phyloP scores from a whole-genome alignment of 2,113 vertebrate genomes.

The Rutilus rutilus region DNA sequence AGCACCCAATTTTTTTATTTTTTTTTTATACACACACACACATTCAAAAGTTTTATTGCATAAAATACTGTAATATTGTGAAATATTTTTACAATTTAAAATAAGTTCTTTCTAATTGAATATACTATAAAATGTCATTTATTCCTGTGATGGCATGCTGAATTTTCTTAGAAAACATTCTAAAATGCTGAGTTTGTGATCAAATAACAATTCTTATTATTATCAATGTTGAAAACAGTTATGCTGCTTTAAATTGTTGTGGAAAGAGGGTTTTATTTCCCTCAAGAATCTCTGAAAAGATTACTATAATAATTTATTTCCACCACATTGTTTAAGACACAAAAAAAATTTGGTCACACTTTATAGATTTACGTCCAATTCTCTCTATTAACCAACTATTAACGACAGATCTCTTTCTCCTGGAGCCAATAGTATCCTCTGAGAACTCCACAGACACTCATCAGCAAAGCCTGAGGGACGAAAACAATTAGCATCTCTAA shows the following conservation, averaged over 20 bases:
- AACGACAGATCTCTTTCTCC: too few relatives aligned
- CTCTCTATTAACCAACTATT: too few relatives aligned
- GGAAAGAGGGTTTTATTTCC: neutral
- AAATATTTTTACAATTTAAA: neutral
- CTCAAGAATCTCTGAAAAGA: neutral
- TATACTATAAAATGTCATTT: neutral
- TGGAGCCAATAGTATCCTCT: too few relatives aligned
- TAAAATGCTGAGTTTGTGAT: neutral
- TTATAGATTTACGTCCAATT: too few relatives aligned
- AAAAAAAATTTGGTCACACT: too few relatives aligned
- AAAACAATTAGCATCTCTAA: conserved; percentile 79
- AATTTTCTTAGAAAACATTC: neutral
- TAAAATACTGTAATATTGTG: neutral
- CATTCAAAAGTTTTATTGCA: neutral
- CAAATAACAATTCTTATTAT: neutral
- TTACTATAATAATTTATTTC: too few relatives aligned
- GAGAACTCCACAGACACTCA: conserved; percentile 10
- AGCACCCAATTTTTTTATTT: neutral
- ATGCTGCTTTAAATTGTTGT: neutral
- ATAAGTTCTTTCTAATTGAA: neutral
- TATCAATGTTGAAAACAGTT: neutral
- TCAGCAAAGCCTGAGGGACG: conserved; percentile 66
- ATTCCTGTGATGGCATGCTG: neutral
- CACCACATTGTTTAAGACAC: too few relatives aligned
- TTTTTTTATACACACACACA: too few relatives aligned